Conservation (phyloP, 2,797 vertebrate species). For the Numenius phaeopus region DNA sequence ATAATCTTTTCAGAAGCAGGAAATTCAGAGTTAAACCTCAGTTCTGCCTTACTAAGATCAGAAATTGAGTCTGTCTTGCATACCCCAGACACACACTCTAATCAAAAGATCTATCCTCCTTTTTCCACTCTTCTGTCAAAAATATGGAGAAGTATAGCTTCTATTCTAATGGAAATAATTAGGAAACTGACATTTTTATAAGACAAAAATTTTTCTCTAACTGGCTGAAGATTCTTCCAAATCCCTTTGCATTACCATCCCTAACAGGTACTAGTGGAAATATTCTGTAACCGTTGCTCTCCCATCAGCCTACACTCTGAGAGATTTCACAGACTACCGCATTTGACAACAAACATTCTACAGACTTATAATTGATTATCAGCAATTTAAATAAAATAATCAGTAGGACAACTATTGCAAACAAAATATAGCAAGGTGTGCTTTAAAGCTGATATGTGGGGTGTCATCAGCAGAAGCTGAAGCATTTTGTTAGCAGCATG, state of each 20-base stretch:
- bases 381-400: neutral
- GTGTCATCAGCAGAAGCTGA: neutral
- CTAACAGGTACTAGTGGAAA: neutral
- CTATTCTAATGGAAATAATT: neutral
- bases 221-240: neutral
- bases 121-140: neutral
- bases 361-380: neutral
- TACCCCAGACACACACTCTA: neutral
- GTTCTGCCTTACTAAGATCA: neutral
- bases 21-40: neutral
- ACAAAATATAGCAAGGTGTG: neutral
- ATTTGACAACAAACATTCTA: neutral
- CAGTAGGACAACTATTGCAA: neutral
- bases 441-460: neutral
- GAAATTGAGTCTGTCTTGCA: neutral
- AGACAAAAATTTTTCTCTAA: neutral
- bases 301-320: neutral
- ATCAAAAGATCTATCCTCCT: neutral
- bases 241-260: neutral
- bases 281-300: neutral
- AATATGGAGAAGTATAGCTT: neutral
- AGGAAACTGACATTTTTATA: neutral
- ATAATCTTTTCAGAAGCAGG: neutral
- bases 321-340: neutral
- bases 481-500: neutral